Evolutionary conservation across 2,113 vertebrate genomes (phyloP), one percentile per base, ranked within the genome.

Genomic region (Phaethornis superciliosus): DNA sequence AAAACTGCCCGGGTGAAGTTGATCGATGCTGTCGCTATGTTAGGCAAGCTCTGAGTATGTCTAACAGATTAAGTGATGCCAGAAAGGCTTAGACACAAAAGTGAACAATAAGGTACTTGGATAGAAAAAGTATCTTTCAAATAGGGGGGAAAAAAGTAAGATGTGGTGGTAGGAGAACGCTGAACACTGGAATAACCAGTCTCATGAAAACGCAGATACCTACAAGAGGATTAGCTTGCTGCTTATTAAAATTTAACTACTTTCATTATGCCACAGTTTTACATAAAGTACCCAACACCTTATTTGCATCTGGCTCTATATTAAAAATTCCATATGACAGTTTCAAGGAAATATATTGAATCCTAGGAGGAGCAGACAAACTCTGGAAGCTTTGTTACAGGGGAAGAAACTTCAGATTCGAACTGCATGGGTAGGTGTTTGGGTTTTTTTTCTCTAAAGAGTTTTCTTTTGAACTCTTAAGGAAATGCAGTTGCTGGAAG

Each of bases 181-280:
- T 33, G 26, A 69, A 46, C 30, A 28, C 7, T n/a, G 0, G 0
- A n/a, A 52, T 32, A 83, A 63, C 6, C 0, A 55, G 6, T 40
- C 13, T 82, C 4, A 10, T 33, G 22, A 86, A 88, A 86, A 54
- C 47, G 33, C 8, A 19, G 3, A 1, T 56, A 15, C 35, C 21
- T 90, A 37, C 20, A 89, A 47, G 2, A 64, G 4, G 13, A 47
- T 81, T 75, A 37, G 1, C 2, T 59, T 4, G 4, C 17, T 86
- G 10, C 6, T 70, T 42, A 33, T 46, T 64, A 27, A 3, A 60
- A 75, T 78, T 75, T 46, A 52, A 18, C 10, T 40, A 60, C 13
- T 5, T 78, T 74, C 15, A 55, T 26, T 78, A 52, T 35, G 14
- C 5, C 21, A 62, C 40, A 64, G 15, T 65, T 81, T 85, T 49